Conservation (phyloP, 2,888 invertebrate species). For the Caenorhabditis virilis region DNA sequence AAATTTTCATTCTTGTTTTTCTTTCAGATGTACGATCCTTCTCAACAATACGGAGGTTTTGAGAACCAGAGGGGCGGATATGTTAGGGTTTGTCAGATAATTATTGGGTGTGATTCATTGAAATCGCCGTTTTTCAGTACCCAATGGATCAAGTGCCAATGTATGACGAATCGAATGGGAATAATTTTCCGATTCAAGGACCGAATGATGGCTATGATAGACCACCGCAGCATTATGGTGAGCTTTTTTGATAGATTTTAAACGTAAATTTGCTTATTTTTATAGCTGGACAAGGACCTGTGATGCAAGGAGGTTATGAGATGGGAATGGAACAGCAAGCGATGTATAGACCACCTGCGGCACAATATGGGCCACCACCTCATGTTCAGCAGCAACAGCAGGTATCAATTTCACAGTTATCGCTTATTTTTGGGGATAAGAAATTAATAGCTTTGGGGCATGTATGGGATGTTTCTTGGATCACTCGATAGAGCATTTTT, state of each 20-base stretch:
- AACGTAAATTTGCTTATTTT: too few relatives aligned
- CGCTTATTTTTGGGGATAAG: neutral
- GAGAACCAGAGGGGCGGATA: neutral
- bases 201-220: slow-evolving; percentile 25
- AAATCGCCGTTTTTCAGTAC: neutral
- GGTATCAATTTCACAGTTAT: neutral
- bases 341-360: slow-evolving; percentile 1
- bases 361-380: slow-evolving; percentile 3
- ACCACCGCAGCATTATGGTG: slow-evolving; percentile 16
- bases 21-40: neutral
- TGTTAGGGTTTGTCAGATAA: neutral
- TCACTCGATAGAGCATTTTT: neutral
- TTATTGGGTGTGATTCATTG: too few relatives aligned
- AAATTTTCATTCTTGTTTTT: neutral
- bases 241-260: neutral
- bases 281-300: neutral
- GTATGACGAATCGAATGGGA: slow-evolving; percentile 6
- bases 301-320: neutral
- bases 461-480: neutral
- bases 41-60: neutral
- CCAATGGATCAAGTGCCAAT: neutral
- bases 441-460: neutral
- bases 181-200: slow-evolving; percentile 18
- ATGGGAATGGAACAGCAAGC: neutral
- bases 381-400: slow-evolving; percentile 1